These are phyloP conservation scores for Pocillopora meandrina DNA, from an alignment of 92 coral and sea anemone genomes.

Conservation along the genomic window DNA sequence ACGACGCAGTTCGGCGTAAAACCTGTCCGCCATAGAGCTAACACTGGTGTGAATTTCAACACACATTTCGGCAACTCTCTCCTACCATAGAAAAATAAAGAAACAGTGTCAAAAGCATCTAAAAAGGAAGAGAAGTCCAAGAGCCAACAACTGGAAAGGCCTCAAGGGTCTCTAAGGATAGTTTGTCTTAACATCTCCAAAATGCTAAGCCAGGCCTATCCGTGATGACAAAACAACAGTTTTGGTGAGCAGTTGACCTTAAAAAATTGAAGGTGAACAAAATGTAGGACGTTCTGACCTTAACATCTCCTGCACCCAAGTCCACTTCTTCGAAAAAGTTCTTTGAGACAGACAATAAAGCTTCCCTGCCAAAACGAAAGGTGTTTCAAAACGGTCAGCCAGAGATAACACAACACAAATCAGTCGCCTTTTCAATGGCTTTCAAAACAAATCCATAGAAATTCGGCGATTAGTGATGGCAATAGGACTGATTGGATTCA, in stretches of 20 bases:
- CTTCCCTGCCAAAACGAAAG: slow-evolving; percentile 69
- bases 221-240: no score
- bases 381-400: background rate
- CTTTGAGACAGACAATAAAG: slow-evolving; percentile 89
- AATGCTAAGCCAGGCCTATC: no score
- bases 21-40: slow-evolving; percentile 91
- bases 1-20: slow-evolving; percentile 89
- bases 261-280: background rate
- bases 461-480: no score
- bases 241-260: background rate
- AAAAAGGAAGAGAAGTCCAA: no score
- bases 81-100: slow-evolving; percentile 29
- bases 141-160: no score
- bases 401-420: background rate
- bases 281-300: slow-evolving; percentile 45
- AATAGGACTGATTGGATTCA: no score
- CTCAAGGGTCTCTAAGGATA: no score
- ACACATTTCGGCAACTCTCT: slow-evolving; percentile 95
- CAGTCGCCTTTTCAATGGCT: background rate
- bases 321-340: slow-evolving; percentile 98
- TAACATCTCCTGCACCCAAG: slow-evolving; percentile 94
- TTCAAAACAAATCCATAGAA: no score
- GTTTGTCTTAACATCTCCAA: no score
- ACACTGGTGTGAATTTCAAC: slow-evolving; percentile 97
- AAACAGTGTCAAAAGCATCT: no score